Base-by-base conservation (phyloP, 2,113 vertebrate genomes). In the Glaucidium brasilianum region DNA sequence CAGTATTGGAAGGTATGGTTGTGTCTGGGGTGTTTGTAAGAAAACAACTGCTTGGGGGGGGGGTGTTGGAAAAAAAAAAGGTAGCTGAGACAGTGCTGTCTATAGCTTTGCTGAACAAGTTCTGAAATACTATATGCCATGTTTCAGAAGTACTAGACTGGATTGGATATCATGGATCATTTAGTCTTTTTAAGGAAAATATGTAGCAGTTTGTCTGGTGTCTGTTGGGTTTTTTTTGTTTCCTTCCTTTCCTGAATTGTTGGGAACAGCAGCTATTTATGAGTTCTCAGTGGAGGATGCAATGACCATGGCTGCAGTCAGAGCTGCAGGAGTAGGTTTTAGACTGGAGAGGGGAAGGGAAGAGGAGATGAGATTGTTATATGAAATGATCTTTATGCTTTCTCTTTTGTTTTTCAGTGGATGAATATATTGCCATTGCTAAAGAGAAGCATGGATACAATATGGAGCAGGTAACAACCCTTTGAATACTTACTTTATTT, bases 371-470 rank as follows among this genome's bases (percentile, higher is more conserved):
- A 92, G 63, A 50, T 83, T 3, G 3, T 34, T 53, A 5, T 22
- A 53, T 50, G 17, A 89, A 94, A 88, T 85, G 25, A 29, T 76
- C 45, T 96, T 96, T 86, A 90, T 20, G 52, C 8, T 26, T 68
- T 86, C 83, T 81, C 80, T 98, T 98, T 95, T 97, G 80, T 97
- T 95, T 98, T 98, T 52, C 97, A 99, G 99, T 99, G 99, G 99
- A 99, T 6, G 99, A 99, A 77, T 99, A 99, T 97, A 99, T 99
- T 87, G 98, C 98, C 88, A 99, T 99, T 67, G 99, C 99, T 89
- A 99, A 99, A 97, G 99, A 99, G 97, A 99, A 99, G 93, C 99
- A 99, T 50, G 99, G 99, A 52, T 99, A 99, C 98, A 99, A 99
- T 96, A 99, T 99, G 99, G 99, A 99, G 41, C 99, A 99, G 99